A percentile compares a stretch with the other conserved stretches of the same genome.
Conservation (phyloP, 2,888 invertebrate genomes). For the Pterobdella sp. region DNA sequence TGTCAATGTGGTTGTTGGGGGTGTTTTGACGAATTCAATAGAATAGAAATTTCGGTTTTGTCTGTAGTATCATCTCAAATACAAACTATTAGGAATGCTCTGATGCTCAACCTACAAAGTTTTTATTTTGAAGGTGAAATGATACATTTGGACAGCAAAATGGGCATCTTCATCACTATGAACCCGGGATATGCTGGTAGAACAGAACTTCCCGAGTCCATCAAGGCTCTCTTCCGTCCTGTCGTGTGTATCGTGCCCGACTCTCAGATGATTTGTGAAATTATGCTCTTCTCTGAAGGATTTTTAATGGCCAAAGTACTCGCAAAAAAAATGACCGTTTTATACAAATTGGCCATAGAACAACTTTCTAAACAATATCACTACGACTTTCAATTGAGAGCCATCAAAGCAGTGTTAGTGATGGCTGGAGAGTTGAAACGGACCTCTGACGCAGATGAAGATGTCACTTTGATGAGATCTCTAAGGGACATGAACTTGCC, state of each 20-base stretch:
- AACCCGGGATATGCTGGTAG: slow-evolving; percentile 87
- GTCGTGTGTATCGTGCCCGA: slow-evolving; percentile 87
- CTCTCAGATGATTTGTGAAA: slow-evolving; percentile 80
- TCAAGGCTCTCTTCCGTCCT: slow-evolving; percentile 81
- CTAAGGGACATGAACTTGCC: slow-evolving; percentile 85
- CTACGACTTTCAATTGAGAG: slow-evolving; percentile 85
- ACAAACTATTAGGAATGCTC: slow-evolving; percentile 76
- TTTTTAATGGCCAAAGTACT: slow-evolving; percentile 79
- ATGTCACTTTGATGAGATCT: slow-evolving; percentile 80
- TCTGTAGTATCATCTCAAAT: slow-evolving; percentile 86
- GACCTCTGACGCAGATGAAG: slow-evolving; percentile 70
- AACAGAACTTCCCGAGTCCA: slow-evolving; percentile 76
- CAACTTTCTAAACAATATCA: slow-evolving; percentile 85
- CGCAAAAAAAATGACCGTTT: slow-evolving; percentile 85
- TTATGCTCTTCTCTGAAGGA: slow-evolving; percentile 83
- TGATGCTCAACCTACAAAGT: slow-evolving; percentile 65
- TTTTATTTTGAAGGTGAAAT: slow-evolving; percentile 80
- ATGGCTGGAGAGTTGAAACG: slow-evolving; percentile 86
- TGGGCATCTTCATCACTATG: slow-evolving; percentile 90
- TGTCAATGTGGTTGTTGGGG: slow-evolving; percentile 89
- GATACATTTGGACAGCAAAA: slow-evolving; percentile 71
- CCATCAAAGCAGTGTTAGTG: slow-evolving; percentile 78
- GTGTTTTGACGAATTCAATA: slow-evolving; percentile 88
- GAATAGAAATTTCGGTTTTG: slow-evolving; percentile 81
- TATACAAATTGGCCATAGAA: slow-evolving; percentile 76